Percentiles rank a stretch among this genome's conserved stretches.
phyloP scores from a whole-genome alignment of 2,888 invertebrate species.

The Mythimna impura region DNA sequence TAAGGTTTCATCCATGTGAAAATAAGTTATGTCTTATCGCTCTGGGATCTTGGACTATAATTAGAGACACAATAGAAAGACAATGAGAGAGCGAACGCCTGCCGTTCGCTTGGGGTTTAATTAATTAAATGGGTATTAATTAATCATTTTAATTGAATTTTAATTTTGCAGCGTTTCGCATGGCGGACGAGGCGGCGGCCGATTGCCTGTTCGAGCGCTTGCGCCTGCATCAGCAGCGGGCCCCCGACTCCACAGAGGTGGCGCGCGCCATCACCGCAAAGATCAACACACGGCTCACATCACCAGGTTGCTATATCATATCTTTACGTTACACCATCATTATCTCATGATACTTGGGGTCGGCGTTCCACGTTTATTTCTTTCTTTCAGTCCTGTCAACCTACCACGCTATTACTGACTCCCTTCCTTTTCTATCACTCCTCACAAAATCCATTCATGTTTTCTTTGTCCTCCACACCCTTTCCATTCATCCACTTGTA shows the following conservation, averaged over 20 bases:
- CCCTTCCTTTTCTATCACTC: not conserved
- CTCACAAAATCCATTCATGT: not conserved
- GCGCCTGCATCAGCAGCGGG: constrained; percentile 83
- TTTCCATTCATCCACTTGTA: too few species aligned
- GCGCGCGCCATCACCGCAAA: constrained; percentile 85
- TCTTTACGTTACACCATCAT: not conserved
- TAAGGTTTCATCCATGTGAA: too few species aligned
- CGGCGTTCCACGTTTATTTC: not conserved
- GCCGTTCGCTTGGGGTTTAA: too few species aligned
- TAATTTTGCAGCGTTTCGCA: constrained; percentile 78
- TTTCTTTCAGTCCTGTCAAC: not conserved
- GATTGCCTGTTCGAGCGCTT: constrained; percentile 88
- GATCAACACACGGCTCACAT: constrained; percentile 84
- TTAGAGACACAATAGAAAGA: too few species aligned
- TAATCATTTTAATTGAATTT: not conserved
- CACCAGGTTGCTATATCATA: constrained; percentile 45
- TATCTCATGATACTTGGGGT: not conserved
- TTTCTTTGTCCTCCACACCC: too few species aligned
- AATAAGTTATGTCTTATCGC: too few species aligned
- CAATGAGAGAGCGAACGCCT: too few species aligned
- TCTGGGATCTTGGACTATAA: too few species aligned
- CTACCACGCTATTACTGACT: not conserved
- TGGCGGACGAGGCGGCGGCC: constrained; percentile 86
- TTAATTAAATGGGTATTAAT: not conserved
- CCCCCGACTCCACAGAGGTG: constrained; percentile 84